Evolutionary conservation across 53 echinoderm and acorn worm genomes (phyloP), one percentile per base, ranked within the genome.

Genomic region (Paracentrotus lividus): DNA sequence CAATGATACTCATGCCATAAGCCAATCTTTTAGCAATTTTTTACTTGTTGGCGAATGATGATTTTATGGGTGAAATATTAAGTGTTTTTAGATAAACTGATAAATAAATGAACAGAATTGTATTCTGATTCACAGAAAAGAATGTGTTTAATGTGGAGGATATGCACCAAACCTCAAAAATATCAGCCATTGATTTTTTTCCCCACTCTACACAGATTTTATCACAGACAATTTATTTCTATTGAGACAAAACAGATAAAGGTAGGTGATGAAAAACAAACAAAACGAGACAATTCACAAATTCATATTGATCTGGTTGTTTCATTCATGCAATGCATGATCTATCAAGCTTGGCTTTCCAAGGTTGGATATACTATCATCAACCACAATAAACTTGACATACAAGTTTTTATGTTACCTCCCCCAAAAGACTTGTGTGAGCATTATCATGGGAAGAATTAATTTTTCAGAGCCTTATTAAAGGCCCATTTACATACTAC

Each of bases 91-190:
- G 18, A 29, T 26, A 72, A 7, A 72, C 36, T 72, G 18, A 72
- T 38, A 38, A 38, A 40, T 72, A 72, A 18, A 33, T 40, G 36
- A 36, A 72, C 40, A 21, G 72, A 3, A 5, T 72, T 9, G 36
- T 40, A 38, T 72, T 36, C 1, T 72, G 20, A 0, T 64, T 64
- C 29, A 29, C 64, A 27, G 26, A 29, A 64, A 5, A 38, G 40
- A 75, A 38, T 33, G 75, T 76, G 76, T 76, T 76, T 38, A 76
- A 81, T 40, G 40, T 38, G 72, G 36, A 72, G 36, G 72, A 72
- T 72, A 72, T 72, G 72, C 72, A 2, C 18, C 20, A 31, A 29
- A 29, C 9, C 29, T 64, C 64, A 31, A 29, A 29, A 64, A 10
- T n/a, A n/a, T 64, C 3, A 0, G 72, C 40, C 36, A 13, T 72